Conservation (phyloP, 64 coral and sea anemone genomes). For the Trachythela sp. region DNA sequence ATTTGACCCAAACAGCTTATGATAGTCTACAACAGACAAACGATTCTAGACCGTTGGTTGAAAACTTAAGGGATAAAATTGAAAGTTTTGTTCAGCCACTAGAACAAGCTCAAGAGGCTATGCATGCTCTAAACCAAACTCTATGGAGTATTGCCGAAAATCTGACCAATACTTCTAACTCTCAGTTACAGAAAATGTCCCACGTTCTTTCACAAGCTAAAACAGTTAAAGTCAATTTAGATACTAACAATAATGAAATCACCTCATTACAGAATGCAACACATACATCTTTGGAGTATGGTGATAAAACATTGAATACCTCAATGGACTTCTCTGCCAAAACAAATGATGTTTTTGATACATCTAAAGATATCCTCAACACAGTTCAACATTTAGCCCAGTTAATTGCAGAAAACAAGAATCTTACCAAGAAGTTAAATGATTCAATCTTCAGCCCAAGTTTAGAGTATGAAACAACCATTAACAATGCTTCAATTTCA, state of each 20-base stretch:
- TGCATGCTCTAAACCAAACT: neutral
- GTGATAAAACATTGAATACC: neutral
- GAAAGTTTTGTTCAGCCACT: neutral
- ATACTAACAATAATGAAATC: neutral
- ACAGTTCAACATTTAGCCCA: neutral
- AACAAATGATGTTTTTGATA: neutral
- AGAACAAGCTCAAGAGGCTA: neutral
- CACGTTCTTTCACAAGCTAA: neutral
- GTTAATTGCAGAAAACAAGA: neutral
- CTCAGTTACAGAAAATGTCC: neutral
- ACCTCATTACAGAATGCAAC: neutral
- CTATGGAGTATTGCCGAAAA: neutral
- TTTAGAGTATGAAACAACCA: neutral
- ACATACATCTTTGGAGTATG: neutral
- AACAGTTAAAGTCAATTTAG: neutral
- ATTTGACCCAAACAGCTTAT: neutral
- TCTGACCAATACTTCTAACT: neutral
- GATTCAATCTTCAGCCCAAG: neutral
- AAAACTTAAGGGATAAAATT: neutral
- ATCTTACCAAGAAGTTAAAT: neutral
- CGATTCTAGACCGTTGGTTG: neutral
- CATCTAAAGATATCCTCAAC: neutral
- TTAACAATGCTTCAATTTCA: neutral
- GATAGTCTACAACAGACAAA: neutral
- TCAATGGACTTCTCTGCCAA: neutral